A percentile compares a stretch with the other conserved stretches of the same genome.
phyloP scores from a whole-genome alignment of 2,888 invertebrate species.

The Ecliptopera silaceata region DNA sequence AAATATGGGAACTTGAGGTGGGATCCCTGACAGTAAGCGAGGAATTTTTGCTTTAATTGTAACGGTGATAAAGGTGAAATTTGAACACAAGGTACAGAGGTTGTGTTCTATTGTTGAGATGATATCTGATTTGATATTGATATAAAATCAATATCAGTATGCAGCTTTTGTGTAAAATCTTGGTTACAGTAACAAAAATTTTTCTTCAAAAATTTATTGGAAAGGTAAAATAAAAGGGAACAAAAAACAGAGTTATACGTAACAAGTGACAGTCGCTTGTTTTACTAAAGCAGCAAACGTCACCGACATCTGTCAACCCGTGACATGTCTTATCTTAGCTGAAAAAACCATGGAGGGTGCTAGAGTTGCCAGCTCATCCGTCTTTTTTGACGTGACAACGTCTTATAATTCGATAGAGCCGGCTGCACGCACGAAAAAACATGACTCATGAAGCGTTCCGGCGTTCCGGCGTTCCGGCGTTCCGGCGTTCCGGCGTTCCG shows the following conservation, averaged over 20 bases:
- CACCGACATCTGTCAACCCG: conserved; percentile 75
- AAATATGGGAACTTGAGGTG: conserved; percentile 66
- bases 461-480: too few relatives aligned
- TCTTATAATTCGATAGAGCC: too few relatives aligned
- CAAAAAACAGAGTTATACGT: conserved; percentile 31
- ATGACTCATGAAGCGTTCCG: too few relatives aligned
- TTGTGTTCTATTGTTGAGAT: conserved; percentile 28
- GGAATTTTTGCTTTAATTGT: conserved; percentile 1
- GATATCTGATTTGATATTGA: conserved; percentile 25
- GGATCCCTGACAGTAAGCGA: conserved; percentile 25
- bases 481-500: too few relatives aligned
- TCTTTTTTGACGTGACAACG: not conserved
- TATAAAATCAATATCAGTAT: not conserved
- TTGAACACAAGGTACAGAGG: conserved; percentile 2
- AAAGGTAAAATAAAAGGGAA: not conserved
- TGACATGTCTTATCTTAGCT: conserved; percentile 76
- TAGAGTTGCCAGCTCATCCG: conserved; percentile 47
- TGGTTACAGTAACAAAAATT: too few relatives aligned
- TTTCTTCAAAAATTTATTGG: not conserved
- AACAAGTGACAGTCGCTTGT: conserved; percentile 58
- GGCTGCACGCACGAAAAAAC: too few relatives aligned
- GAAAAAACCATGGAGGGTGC: conserved; percentile 63
- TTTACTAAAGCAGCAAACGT: conserved; percentile 64
- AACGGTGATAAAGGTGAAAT: not conserved
- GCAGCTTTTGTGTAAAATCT: not conserved